These are phyloP conservation scores for Acrobasis consociella DNA, from an alignment of 2,888 invertebrate species.

Conservation along the genomic window DNA sequence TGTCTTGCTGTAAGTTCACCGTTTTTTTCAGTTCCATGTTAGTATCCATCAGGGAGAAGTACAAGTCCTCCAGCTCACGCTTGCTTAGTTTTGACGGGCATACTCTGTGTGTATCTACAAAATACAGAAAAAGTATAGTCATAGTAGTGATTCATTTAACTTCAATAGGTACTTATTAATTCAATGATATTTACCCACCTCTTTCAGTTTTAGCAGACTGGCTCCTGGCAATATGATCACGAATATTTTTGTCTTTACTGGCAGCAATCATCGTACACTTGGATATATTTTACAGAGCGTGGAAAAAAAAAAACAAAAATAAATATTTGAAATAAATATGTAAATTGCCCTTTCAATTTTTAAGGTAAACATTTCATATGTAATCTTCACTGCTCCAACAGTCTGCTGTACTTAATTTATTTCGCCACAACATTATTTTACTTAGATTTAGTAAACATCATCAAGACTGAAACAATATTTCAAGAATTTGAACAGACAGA, in stretches of 20 bases:
- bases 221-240: conserved; percentile 42
- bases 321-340: not conserved
- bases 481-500: conserved; percentile 11
- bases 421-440: conserved; percentile 35
- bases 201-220: conserved; percentile 44
- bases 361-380: conserved; percentile 26
- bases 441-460: not conserved
- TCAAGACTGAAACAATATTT: not conserved
- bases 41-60: conserved; percentile 84
- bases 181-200: conserved; percentile 40
- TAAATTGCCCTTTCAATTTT: conserved; percentile 2
- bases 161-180: not conserved
- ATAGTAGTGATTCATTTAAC: not conserved
- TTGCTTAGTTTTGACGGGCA: conserved; percentile 82
- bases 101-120: conserved; percentile 49
- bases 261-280: conserved; percentile 43
- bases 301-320: not conserved
- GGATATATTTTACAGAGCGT: conserved; percentile 8
- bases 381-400: conserved; percentile 4
- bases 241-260: conserved; percentile 40
- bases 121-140: not conserved
- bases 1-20: conserved; percentile 83
- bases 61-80: conserved; percentile 85
- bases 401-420: conserved; percentile 15
- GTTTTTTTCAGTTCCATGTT: conserved; percentile 84